Evolutionary conservation across 2,888 invertebrate genomes (phyloP), one percentile per base, ranked within the genome.

Genomic region (Geotrupes spiniger): DNA sequence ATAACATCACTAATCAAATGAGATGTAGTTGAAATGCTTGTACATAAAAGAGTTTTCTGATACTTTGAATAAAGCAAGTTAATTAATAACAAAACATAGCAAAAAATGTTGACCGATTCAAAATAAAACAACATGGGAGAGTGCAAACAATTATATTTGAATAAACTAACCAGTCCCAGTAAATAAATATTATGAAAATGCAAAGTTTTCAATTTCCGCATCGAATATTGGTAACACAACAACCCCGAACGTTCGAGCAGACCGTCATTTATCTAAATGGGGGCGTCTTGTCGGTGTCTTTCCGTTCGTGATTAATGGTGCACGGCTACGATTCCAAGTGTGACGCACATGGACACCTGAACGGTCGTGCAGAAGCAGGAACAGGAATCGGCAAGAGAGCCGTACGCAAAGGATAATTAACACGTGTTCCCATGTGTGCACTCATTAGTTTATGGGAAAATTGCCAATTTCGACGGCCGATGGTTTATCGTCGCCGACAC

Each of bases 371-470:
- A 33, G 27, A 40, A 27, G 11, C 40, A 27, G 27, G 14, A 36
- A 16, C 36, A 36, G 14, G 15, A 36, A 36, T 16, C 36, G 36
- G 36, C 11, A 36, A 16, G 8, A 36, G 14, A 36, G 12, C 14
- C 11, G 36, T 36, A 16, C 12, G 36, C 17, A 52, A 45, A 49
- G 51, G 48, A 58, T 62, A 63, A 64, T 65, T 63, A 62, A 62
- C 63, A 65, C 61, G 55, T 63, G 59, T 56, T 49, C 50, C 64
- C 65, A 63, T 54, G 60, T 64, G 63, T 58, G 57, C 43, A 54
- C 54, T 63, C 62, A 61, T 63, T 62, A 60, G 56, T 61, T 60
- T 59, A 62, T 65, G 65, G 60, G 65, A 63, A 63, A 60, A 57
- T 52, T 46, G 17, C 11, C 58, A 60, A 63, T 63, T 61, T 59